Base-by-base conservation (phyloP, 2,113 vertebrate species). In the Zapus hudsonius region DNA sequence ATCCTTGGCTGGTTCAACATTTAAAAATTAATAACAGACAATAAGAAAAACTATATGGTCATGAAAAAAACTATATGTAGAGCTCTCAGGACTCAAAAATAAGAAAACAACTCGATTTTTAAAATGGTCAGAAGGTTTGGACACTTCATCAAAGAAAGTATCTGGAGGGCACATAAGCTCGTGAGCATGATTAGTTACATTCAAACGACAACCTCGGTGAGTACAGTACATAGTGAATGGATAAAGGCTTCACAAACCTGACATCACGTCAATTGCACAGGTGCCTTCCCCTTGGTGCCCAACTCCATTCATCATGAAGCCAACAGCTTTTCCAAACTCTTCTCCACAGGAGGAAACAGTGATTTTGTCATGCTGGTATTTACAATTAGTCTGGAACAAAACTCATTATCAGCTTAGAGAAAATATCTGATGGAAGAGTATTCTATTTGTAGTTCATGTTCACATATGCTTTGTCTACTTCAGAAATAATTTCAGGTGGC, bases 391-490 rank as follows among this genome's bases (percentile, higher is more conserved):
- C 44, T 66, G 72, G 78, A 86, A 47, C 47, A 47, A 76, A 86
- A 69, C 57, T 79, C 59, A 81, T 63, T 69, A 90, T 59, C 40
- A 47, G 59, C 44, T 84, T 33, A 31, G 74, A 55, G 3, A 89
- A 86, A 84, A 29, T 61, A 64, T 19, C 12, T 36, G 33, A 19
- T 38, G 64, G 44, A 25, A 73, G 3, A 57, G n/a, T 73, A 73
- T 87, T 92, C 87, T 36, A 69, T 55, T 90, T 92, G 67, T 52
- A 75, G 57, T 83, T 69, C 59, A 72, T 87, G 47, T 87, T 87
- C 52, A 33, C 79, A 80, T 59, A 61, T 47, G 76, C 40, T 74
- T 83, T 61, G n/a, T 44, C 69, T 64, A 42, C 15, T 75, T 92
- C 42, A 76, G 55, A 40, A 80, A 74, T 59, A 31, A 83, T 85